A percentile compares a stretch with the other conserved stretches of the same genome.
Conservation (phyloP, 2,888 invertebrate species). For the Bellardia bayeri region DNA sequence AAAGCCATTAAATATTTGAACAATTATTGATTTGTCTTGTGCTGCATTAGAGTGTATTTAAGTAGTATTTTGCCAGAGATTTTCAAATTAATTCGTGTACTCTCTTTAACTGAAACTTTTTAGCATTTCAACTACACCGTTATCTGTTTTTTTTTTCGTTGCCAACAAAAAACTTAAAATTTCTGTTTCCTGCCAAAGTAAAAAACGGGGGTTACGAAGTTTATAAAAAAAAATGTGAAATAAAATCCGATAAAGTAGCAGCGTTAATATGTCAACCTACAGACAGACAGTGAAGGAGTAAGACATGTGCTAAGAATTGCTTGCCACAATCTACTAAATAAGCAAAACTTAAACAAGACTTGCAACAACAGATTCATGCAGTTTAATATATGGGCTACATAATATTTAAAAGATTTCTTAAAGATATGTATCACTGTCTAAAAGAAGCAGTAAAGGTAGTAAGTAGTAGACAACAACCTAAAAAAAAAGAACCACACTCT, state of each 20-base stretch:
- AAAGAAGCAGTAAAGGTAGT: slow-evolving; percentile 22
- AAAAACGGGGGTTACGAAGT: slow-evolving; percentile 7
- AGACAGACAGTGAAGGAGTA: background rate
- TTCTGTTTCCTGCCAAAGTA: background rate
- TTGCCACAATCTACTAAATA: slow-evolving; percentile 24
- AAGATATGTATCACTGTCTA: slow-evolving; percentile 63
- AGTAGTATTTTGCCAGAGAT: background rate
- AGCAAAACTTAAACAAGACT: background rate
- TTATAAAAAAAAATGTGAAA: slow-evolving; percentile 8
- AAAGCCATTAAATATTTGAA: no score
- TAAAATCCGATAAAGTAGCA: slow-evolving; percentile 42
- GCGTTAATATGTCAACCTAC: slow-evolving; percentile 28
- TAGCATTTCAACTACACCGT: background rate
- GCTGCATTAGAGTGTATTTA: background rate
- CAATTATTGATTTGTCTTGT: no score
- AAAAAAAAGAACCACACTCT: background rate
- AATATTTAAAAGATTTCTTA: slow-evolving; percentile 56
- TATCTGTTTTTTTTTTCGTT: background rate
- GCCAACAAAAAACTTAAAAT: background rate
- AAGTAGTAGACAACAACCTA: slow-evolving; percentile 6
- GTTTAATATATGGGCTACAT: slow-evolving; percentile 63
- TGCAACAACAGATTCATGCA: slow-evolving; percentile 39
- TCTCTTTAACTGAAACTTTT: background rate
- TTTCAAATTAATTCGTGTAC: background rate
- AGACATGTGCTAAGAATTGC: slow-evolving; percentile 20